Evolutionary conservation across 2,797 vertebrate genomes (phyloP), one percentile per base, ranked within the genome.

Genomic region (Centropyge bicolor): DNA sequence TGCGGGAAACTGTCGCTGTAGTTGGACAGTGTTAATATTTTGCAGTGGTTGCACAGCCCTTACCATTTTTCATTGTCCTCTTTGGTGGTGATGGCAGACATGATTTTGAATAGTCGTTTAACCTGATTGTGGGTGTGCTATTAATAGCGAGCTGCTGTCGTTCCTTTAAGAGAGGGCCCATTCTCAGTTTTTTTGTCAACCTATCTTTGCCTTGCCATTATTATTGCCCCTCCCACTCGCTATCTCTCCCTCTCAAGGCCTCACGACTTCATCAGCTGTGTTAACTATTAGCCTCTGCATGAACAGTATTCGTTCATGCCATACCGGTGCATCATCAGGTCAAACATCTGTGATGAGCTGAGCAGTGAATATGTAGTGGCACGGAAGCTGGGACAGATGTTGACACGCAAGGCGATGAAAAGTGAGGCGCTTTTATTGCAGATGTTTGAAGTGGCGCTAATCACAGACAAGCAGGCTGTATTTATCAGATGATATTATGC

Each of bases 131-230:
- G 57, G 48, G 22, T 17, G 17, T 40, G 56, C 82, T 92, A 90
- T 90, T 89, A 88, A 90, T 90, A 85, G 86, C 60, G 49, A 40
- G n/a, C 65, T 76, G 83, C 67, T 78, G 76, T 61, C 12, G 46
- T 76, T 88, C 82, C 83, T 88, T 79, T 67, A 90, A 88, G 80
- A 51, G 45, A 70, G 62, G 24, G 43, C 51, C 62, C 35, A 27
- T 72, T 90, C 59, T 88, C 62, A 40, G 17, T 61, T 62, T 81
- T 49, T 77, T 71, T 72, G 54, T 71, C 48, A 31, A 31, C 62
- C 64, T 49, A 35, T 87, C 79, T 89, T 75, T 88, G 76, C 64
- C 20, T 64, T 79, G 61, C 76, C 52, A 51, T 79, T 84, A 83
- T 76, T 79, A 41, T 62, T 7, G 45, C 71, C 67, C 59, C 84